Conservation (phyloP, 2,888 invertebrate species). For the Augiades crinisus region DNA sequence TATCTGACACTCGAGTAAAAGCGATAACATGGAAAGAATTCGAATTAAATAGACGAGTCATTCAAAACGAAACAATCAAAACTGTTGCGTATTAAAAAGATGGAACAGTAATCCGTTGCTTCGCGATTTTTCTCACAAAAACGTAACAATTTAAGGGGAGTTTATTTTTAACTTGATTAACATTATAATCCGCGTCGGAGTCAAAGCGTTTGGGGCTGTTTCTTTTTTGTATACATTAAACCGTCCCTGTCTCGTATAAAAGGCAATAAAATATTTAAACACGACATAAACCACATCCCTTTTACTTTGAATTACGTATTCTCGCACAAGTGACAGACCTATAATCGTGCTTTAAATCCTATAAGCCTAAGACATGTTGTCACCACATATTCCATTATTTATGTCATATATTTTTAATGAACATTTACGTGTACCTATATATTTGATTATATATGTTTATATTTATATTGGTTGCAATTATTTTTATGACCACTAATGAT, state of each 20-base stretch:
- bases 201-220: neutral
- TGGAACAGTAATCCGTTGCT: constrained; percentile 34
- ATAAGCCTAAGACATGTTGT: no score
- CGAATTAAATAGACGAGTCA: constrained; percentile 29
- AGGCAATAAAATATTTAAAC: neutral
- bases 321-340: no score
- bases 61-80: constrained; percentile 32
- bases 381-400: no score
- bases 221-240: neutral
- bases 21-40: constrained; percentile 34
- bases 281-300: neutral
- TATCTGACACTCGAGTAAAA: constrained; percentile 33
- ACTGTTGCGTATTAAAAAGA: constrained; percentile 36
- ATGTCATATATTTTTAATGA: no score
- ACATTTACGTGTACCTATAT: no score
- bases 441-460: no score
- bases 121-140: constrained; percentile 33
- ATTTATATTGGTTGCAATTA: no score
- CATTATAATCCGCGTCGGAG: constrained; percentile 4
- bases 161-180: constrained; percentile 32
- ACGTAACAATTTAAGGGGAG: constrained; percentile 34
- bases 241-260: neutral
- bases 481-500: no score
- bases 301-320: no score
- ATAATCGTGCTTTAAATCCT: no score